phyloP scores from a whole-genome alignment of 2,888 invertebrate species.

The Junonia oenone region DNA sequence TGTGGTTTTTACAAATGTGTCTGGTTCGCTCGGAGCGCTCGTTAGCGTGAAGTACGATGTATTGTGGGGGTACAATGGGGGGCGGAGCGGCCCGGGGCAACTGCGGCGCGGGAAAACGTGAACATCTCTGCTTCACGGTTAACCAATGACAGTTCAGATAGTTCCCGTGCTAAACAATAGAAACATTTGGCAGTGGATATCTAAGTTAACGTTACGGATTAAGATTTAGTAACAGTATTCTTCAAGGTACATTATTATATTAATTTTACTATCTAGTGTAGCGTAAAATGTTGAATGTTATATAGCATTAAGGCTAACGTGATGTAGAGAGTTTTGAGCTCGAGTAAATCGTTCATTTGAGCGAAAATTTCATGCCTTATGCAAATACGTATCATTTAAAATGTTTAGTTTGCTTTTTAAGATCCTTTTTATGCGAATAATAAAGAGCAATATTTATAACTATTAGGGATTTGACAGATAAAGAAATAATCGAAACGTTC shows the following conservation, averaged over 20 bases:
- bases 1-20: constrained; percentile 77
- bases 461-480: constrained; percentile 33
- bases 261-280: not conserved
- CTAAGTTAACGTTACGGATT: not conserved
- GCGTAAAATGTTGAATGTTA: no score
- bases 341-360: no score
- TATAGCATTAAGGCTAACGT: no score
- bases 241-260: not conserved
- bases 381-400: not conserved
- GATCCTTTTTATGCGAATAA: not conserved
- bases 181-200: not conserved
- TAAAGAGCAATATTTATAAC: constrained; percentile 6
- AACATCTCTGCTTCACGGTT: constrained; percentile 45
- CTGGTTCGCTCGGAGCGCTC: constrained; percentile 73
- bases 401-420: not conserved
- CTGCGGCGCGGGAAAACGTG: constrained; percentile 48
- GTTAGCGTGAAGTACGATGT: constrained; percentile 75
- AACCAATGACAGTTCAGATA: constrained; percentile 53
- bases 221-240: no score
- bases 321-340: no score
- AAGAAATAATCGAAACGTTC: constrained; percentile 56
- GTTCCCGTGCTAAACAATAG: constrained; percentile 16
- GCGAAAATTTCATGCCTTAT: not conserved
- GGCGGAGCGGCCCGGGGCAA: constrained; percentile 64
- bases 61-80: constrained; percentile 73